Percentiles rank a stretch among this genome's conserved stretches.
phyloP scores from a whole-genome alignment of 2,113 vertebrate genomes.

The Glaucomys volans region DNA sequence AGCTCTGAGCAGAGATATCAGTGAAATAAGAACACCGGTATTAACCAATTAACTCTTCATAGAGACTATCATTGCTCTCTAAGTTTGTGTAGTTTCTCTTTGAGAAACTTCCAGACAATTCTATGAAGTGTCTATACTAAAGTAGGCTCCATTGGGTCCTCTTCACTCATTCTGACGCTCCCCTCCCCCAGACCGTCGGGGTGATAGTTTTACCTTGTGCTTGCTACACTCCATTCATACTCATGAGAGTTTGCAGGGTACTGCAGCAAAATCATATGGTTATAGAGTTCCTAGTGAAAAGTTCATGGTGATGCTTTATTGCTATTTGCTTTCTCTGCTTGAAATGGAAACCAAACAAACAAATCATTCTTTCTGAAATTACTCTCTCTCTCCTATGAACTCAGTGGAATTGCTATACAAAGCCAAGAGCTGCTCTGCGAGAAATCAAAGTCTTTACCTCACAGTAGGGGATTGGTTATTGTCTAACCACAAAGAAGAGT shows the following conservation, averaged over 20 bases:
- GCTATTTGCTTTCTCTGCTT: slow-evolving; percentile 46
- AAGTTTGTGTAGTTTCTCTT: not conserved
- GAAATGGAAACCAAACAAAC: slow-evolving; percentile 31
- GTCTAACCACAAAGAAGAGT: not conserved
- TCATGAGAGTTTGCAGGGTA: not conserved
- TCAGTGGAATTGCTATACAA: slow-evolving; percentile 42
- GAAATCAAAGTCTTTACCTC: slow-evolving; percentile 42
- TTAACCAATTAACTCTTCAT: not conserved
- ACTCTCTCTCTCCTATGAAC: not conserved
- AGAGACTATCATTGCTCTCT: not conserved
- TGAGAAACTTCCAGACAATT: not conserved
- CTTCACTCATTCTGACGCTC: not conserved
- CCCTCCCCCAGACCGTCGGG: not conserved
- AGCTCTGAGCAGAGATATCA: not conserved
- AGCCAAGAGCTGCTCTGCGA: slow-evolving; percentile 4
- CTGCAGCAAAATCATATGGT: not conserved
- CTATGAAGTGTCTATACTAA: not conserved
- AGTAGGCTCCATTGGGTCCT: not conserved
- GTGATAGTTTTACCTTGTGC: not conserved
- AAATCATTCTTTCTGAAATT: slow-evolving; percentile 59
- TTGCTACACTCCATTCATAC: not conserved
- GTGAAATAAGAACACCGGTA: slow-evolving; percentile 19
- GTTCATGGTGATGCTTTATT: not conserved
- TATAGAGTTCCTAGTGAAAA: not conserved
- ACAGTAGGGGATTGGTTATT: slow-evolving; percentile 37